These are phyloP conservation scores for Clupea harengus DNA, from an alignment of 2,113 vertebrate species.

Conservation along the genomic window DNA sequence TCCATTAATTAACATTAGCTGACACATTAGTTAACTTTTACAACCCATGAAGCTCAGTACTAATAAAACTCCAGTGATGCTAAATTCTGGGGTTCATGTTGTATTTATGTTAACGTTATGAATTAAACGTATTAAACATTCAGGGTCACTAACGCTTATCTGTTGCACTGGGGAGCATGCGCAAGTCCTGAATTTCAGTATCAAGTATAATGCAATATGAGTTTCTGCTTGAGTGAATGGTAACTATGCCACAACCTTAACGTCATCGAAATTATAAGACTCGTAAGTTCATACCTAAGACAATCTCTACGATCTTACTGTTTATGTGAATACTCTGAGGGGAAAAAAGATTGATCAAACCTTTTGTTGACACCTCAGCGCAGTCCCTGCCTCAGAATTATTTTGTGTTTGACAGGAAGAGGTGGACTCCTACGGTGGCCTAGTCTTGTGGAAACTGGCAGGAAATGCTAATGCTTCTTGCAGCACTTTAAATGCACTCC, in stretches of 20 bases:
- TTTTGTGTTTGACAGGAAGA: too few species aligned
- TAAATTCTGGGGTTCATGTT: background rate
- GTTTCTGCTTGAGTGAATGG: background rate
- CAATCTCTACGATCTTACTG: too few species aligned
- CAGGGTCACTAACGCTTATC: background rate
- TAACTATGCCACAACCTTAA: background rate
- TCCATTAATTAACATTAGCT: background rate
- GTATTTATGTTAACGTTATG: background rate
- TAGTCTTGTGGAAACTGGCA: too few species aligned
- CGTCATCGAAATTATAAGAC: too few species aligned
- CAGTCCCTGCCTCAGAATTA: too few species aligned
- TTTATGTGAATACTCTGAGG: too few species aligned
- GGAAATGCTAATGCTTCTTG: too few species aligned
- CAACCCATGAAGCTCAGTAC: background rate
- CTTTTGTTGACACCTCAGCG: too few species aligned
- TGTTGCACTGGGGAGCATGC: background rate
- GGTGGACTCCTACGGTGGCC: too few species aligned
- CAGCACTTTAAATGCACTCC: too few species aligned
- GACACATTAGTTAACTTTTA: background rate
- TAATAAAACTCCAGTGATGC: background rate
- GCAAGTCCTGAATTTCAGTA: background rate
- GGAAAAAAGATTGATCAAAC: too few species aligned
- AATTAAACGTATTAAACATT: background rate
- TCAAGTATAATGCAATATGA: background rate
- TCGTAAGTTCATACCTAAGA: too few species aligned